Conservation (phyloP, 2,888 invertebrate species). For the Platerodrilus igneus region DNA sequence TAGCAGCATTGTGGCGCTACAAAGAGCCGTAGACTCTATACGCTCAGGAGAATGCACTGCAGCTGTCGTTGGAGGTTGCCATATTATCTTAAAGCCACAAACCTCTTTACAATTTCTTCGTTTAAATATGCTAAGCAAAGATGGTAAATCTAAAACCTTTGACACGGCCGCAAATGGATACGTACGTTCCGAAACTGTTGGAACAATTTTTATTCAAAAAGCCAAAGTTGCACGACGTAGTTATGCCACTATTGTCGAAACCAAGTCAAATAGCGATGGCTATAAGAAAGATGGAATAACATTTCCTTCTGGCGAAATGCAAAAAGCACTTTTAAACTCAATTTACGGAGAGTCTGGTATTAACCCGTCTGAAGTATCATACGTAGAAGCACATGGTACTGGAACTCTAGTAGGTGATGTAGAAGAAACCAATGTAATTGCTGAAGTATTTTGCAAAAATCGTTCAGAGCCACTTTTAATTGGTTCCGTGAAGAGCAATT, state of each 20-base stretch:
- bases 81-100: conserved; percentile 83
- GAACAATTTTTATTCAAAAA: conserved; percentile 67
- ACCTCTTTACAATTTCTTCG: conserved; percentile 37
- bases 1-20: conserved; percentile 83
- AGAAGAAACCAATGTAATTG: conserved; percentile 78
- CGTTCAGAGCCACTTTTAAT: conserved; percentile 70
- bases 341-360: conserved; percentile 64
- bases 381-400: conserved; percentile 78
- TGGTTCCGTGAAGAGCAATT: conserved; percentile 85
- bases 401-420: conserved; percentile 79
- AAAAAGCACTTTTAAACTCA: conserved; percentile 57
- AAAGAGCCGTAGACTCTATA: conserved; percentile 73
- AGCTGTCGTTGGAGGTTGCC: conserved; percentile 87
- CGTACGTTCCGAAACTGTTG: conserved; percentile 75
- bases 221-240: conserved; percentile 49
- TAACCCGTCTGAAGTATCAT: conserved; percentile 62
- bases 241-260: conserved; percentile 68
- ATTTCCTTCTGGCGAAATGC: conserved; percentile 45
- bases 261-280: too few relatives aligned
- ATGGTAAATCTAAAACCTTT: conserved; percentile 87
- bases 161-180: conserved; percentile 80
- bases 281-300: conserved; percentile 27
- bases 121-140: conserved; percentile 71
- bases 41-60: conserved; percentile 78
- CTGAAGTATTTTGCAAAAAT: conserved; percentile 67